A percentile compares a stretch with the other conserved stretches of the same genome.
phyloP scores from a whole-genome alignment of 2,797 vertebrate species.

The Intellagama lesueurii region DNA sequence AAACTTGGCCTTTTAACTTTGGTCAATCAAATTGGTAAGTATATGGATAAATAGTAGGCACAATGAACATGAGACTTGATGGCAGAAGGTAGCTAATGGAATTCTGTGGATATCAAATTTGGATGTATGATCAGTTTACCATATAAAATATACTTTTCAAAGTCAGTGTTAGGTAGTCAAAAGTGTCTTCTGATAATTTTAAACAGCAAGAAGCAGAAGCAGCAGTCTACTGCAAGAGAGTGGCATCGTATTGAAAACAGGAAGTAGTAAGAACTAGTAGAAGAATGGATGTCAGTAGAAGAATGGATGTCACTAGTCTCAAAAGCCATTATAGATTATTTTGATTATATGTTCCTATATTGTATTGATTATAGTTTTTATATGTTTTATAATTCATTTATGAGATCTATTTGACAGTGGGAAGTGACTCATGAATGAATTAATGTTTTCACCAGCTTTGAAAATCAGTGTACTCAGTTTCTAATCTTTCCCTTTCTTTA shows the following conservation, averaged over 20 bases:
- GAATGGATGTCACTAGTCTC: too few species aligned
- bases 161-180: not conserved
- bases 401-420: not conserved
- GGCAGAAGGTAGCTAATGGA: not conserved
- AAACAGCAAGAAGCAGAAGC: too few species aligned
- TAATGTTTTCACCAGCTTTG: not conserved
- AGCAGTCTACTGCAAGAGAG: too few species aligned
- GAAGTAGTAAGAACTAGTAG: too few species aligned
- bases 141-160: not conserved
- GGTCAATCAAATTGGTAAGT: not conserved
- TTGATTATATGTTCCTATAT: too few species aligned
- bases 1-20: not conserved
- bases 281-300: too few species aligned
- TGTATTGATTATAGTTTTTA: not conserved
- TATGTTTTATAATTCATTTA: not conserved
- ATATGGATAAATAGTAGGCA: not conserved
- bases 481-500: constrained; percentile 47
- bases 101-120: not conserved
- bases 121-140: not conserved
- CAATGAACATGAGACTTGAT: not conserved
- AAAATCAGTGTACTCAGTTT: not conserved
- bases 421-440: not conserved
- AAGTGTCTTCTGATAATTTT: too few species aligned
- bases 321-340: too few species aligned
- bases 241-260: too few species aligned